Percentiles rank a stretch among this genome's conserved stretches.
phyloP scores from a whole-genome alignment of 2,888 invertebrate species.

The Nomada lathburiana region DNA sequence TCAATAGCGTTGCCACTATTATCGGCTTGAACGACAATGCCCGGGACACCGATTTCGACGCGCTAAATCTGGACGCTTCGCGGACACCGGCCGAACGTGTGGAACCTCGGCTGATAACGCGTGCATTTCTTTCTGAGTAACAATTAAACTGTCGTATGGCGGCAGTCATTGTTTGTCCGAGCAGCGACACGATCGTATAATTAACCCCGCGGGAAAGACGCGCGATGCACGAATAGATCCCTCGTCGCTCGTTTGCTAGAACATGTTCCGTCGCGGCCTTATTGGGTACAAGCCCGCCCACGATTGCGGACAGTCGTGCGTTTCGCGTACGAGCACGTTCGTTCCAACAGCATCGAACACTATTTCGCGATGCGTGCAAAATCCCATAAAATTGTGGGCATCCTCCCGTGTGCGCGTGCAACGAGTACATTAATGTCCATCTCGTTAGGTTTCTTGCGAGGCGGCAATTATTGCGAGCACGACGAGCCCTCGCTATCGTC shows the following conservation, averaged over 20 bases:
- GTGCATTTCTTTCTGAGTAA: slow-evolving; percentile 37
- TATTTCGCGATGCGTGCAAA: slow-evolving; percentile 45
- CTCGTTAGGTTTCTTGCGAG: slow-evolving; percentile 74
- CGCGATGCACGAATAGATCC: slow-evolving; percentile 49
- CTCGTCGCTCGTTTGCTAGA: slow-evolving; percentile 47
- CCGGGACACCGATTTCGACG: slow-evolving; percentile 23
- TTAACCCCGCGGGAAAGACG: slow-evolving; percentile 57
- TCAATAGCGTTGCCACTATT: slow-evolving; percentile 43
- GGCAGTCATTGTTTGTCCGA: slow-evolving; percentile 48
- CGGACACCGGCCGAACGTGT: not conserved
- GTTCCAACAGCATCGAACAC: not conserved
- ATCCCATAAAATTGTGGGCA: slow-evolving; percentile 50
- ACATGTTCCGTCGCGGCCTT: slow-evolving; percentile 47
- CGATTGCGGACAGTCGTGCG: slow-evolving; percentile 50
- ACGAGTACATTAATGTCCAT: slow-evolving; percentile 55
- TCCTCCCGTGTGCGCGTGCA: slow-evolving; percentile 43
- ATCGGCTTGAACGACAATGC: slow-evolving; percentile 33
- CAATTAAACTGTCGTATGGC: slow-evolving; percentile 33
- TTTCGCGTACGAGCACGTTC: slow-evolving; percentile 9
- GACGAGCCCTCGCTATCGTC: slow-evolving; percentile 21
- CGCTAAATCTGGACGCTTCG: not conserved
- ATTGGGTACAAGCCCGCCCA: slow-evolving; percentile 52
- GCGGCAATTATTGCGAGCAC: slow-evolving; percentile 47
- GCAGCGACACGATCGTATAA: slow-evolving; percentile 48
- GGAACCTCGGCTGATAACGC: not conserved